These are phyloP conservation scores for Ylistrum balloti DNA, from an alignment of 1,140 invertebrate genomes.

Conservation along the genomic window DNA sequence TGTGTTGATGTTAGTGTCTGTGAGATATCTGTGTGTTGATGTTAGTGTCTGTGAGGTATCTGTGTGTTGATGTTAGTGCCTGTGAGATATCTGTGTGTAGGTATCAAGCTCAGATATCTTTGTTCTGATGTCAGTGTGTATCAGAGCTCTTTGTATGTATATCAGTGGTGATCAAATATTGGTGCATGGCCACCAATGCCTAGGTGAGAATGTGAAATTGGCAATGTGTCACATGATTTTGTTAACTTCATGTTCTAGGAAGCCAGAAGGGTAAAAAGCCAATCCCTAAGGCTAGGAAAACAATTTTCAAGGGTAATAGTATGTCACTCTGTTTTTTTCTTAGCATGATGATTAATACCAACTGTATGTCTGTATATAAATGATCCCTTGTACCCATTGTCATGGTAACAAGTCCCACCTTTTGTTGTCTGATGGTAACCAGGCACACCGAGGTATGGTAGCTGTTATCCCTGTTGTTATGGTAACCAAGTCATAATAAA, in stretches of 20 bases:
- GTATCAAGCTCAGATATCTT: no score
- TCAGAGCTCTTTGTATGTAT: no score
- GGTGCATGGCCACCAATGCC: no score
- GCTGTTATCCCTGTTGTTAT: neutral
- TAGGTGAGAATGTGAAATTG: no score
- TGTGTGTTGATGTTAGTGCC: no score
- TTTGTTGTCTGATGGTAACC: neutral
- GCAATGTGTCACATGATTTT: neutral
- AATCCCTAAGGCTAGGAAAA: slow-evolving; percentile 58
- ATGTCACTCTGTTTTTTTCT: neutral
- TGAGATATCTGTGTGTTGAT: no score
- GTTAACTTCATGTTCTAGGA: slow-evolving; percentile 43
- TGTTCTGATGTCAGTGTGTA: no score
- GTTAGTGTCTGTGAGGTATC: no score
- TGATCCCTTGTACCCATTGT: neutral
- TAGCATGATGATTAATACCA: slow-evolving; percentile 22
- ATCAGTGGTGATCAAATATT: no score
- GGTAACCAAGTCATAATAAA: neutral
- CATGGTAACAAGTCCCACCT: neutral
- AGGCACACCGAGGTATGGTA: neutral
- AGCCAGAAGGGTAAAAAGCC: slow-evolving; percentile 53
- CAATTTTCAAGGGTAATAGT: slow-evolving; percentile 44
- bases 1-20: neutral
- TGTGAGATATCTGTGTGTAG: no score
- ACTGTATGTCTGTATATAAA: neutral